These are phyloP conservation scores for Poeciliopsis turneri DNA, from an alignment of 2,797 vertebrate species.

Conservation along the genomic window DNA sequence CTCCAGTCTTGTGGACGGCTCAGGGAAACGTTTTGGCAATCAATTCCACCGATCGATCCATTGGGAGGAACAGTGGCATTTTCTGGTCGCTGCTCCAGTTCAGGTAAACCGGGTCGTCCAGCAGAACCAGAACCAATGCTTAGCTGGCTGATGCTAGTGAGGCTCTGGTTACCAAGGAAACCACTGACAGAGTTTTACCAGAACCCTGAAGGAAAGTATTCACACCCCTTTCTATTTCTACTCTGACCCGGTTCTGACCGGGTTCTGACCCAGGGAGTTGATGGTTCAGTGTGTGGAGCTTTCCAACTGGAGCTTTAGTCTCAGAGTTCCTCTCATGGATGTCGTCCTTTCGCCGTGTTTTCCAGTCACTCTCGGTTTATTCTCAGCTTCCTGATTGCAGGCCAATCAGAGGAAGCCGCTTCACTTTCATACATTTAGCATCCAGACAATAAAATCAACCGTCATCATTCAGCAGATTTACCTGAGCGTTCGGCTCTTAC, in stretches of 20 bases:
- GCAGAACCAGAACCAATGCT: not conserved
- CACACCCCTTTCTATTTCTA: not conserved
- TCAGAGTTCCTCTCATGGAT: too few species aligned
- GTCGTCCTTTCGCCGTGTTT: too few species aligned
- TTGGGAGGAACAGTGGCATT: conserved; percentile 95
- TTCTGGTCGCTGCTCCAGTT: conserved; percentile 97
- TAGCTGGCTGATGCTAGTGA: not conserved
- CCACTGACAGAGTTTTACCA: not conserved
- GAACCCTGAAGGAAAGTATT: not conserved
- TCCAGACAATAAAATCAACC: too few species aligned
- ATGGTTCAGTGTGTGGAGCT: too few species aligned
- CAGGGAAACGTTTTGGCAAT: conserved; percentile 94
- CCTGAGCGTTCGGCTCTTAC: too few species aligned
- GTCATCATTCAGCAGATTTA: too few species aligned
- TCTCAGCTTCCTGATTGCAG: too few species aligned
- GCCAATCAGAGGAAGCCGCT: too few species aligned
- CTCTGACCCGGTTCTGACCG: not conserved
- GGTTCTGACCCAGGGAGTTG: too few species aligned
- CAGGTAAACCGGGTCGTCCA: conserved; percentile 77
- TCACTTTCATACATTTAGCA: too few species aligned
- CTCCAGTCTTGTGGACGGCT: conserved; percentile 94
- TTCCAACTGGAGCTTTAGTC: too few species aligned
- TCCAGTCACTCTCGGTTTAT: too few species aligned
- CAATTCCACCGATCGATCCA: conserved; percentile 91
- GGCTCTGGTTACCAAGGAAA: not conserved